phyloP scores from a whole-genome alignment of 2,888 invertebrate genomes.

The Acanthosepion esculentum region DNA sequence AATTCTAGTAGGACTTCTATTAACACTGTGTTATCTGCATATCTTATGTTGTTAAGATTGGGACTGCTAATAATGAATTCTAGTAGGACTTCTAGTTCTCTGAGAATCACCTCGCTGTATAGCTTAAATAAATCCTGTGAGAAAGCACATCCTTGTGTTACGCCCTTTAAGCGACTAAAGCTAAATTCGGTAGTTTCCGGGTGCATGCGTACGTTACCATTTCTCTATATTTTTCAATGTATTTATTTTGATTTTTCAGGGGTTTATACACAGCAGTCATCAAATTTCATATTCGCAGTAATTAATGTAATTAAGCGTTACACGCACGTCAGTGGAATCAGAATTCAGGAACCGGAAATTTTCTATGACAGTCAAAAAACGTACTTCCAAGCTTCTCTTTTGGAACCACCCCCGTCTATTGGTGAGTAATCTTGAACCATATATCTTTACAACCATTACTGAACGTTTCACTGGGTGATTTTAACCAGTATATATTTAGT shows the following conservation, averaged over 20 bases:
- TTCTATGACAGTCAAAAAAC: neutral
- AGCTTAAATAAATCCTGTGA: too few relatives aligned
- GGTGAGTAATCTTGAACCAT: neutral
- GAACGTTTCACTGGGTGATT: too few relatives aligned
- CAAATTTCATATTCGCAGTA: neutral
- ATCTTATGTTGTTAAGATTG: too few relatives aligned
- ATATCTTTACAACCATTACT: neutral
- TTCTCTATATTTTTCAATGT: neutral
- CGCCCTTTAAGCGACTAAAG: too few relatives aligned
- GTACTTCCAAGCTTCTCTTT: neutral
- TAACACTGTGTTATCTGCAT: too few relatives aligned
- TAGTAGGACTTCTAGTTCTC: too few relatives aligned
- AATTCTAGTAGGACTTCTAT: too few relatives aligned
- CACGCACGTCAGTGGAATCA: neutral
- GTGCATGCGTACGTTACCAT: neutral
- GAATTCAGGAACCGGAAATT: constrained; percentile 25
- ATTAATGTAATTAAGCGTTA: neutral
- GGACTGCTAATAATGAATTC: too few relatives aligned
- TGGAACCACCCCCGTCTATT: neutral
- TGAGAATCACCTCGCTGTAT: too few relatives aligned
- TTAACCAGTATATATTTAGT: too few relatives aligned
- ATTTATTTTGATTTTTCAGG: neutral
- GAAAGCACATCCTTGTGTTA: too few relatives aligned
- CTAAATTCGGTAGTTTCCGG: neutral
- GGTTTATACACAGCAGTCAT: neutral